Percentiles rank a stretch among this genome's conserved stretches.
Conservation (phyloP, 2,888 invertebrate genomes). For the Labia minor region DNA sequence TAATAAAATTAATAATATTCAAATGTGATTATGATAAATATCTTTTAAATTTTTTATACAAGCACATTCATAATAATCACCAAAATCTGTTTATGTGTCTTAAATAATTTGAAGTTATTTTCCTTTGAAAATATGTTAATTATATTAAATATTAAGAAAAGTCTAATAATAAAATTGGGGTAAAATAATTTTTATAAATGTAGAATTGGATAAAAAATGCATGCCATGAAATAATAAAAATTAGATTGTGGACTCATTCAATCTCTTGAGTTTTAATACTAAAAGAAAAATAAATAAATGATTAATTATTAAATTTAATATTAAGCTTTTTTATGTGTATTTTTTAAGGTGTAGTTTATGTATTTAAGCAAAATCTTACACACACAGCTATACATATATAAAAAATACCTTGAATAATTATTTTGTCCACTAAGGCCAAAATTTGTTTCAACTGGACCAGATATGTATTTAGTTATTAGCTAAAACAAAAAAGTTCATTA, state of each 20-base stretch:
- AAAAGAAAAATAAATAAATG: not conserved
- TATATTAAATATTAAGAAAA: not conserved
- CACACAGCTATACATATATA: too few relatives aligned
- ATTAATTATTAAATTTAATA: too few relatives aligned
- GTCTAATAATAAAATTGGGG: not conserved
- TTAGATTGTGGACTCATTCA: not conserved
- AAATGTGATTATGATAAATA: too few relatives aligned
- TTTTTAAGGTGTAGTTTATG: too few relatives aligned
- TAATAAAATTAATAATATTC: too few relatives aligned
- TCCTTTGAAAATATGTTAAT: too few relatives aligned
- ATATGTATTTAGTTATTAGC: slow-evolving; percentile 26
- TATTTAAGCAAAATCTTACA: too few relatives aligned
- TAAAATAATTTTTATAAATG: not conserved
- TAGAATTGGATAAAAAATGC: not conserved
- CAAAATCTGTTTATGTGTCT: too few relatives aligned
- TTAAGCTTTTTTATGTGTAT: not conserved
- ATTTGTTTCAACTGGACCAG: slow-evolving; percentile 22
- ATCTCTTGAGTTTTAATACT: not conserved
- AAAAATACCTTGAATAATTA: slow-evolving; percentile 19
- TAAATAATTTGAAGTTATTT: too few relatives aligned
- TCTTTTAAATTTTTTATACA: too few relatives aligned
- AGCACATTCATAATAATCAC: too few relatives aligned
- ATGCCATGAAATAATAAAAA: not conserved
- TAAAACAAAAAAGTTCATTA: slow-evolving; percentile 21
- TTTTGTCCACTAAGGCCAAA: slow-evolving; percentile 20